These are phyloP conservation scores for Dysmachus trigonus DNA, from an alignment of 2,888 invertebrate species.

Conservation along the genomic window DNA sequence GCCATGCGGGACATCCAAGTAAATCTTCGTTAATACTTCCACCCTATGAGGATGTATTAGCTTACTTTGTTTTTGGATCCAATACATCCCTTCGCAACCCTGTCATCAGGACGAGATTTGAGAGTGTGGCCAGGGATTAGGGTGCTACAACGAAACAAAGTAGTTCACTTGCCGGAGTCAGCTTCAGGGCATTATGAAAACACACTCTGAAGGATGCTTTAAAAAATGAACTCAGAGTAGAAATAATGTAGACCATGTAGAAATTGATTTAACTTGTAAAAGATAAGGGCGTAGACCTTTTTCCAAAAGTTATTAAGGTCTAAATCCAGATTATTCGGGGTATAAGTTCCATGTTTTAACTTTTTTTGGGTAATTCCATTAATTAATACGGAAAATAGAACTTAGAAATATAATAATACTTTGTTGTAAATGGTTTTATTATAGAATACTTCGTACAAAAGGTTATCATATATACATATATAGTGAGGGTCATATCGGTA, in stretches of 20 bases:
- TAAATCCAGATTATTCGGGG: not conserved
- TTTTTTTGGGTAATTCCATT: not conserved
- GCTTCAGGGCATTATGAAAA: not conserved
- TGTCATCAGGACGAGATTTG: not conserved
- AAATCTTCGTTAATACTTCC: constrained; percentile 16
- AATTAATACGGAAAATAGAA: not conserved
- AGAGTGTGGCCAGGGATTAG: not conserved
- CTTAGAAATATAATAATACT: not conserved
- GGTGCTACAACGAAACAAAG: not conserved
- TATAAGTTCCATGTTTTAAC: not conserved
- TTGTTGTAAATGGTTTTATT: no score
- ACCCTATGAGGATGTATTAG: not conserved
- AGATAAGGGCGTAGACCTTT: not conserved
- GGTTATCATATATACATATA: no score
- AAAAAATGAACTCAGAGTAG: not conserved
- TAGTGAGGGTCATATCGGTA: no score
- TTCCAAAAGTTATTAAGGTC: not conserved
- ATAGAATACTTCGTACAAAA: no score
- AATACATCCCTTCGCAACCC: not conserved
- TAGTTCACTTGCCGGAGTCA: not conserved
- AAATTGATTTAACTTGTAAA: not conserved
- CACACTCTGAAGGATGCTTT: not conserved
- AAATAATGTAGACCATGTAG: not conserved
- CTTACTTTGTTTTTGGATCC: not conserved
- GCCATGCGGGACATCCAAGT: not conserved